A percentile compares a stretch with the other conserved stretches of the same genome.
Evolutionary conservation across 2,888 invertebrate species (phyloP).

Genomic region (Acleris sparsana): DNA sequence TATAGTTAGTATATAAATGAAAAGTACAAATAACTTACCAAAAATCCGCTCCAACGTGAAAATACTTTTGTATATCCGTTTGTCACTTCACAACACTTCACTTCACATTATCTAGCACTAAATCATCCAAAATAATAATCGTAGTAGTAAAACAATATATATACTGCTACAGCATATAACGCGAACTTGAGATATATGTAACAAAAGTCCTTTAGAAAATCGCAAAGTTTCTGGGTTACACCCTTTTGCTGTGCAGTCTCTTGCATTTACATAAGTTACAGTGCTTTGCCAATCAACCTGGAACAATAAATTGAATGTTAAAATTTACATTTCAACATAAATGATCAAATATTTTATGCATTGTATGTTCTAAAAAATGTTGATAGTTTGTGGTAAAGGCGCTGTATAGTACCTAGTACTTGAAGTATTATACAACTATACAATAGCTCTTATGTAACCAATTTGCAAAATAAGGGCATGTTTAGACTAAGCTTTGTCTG

Average conservation of each 20-base stretch:
- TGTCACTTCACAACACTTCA: conserved; percentile 52
- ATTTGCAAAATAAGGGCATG: too few relatives aligned
- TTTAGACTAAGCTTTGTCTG: too few relatives aligned
- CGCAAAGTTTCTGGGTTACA: conserved; percentile 48
- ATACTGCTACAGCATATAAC: conserved; percentile 68
- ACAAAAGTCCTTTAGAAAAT: conserved; percentile 65
- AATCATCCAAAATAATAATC: conserved; percentile 70
- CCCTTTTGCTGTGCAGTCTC: conserved; percentile 46
- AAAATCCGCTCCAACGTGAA: conserved; percentile 33
- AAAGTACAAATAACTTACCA: conserved; percentile 35
- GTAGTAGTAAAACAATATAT: conserved; percentile 70
- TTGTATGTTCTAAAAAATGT: too few relatives aligned
- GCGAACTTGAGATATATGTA: conserved; percentile 71
- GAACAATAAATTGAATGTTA: conserved; percentile 43
- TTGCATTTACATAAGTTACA: conserved; percentile 55
- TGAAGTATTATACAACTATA: too few relatives aligned
- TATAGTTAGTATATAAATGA: too few relatives aligned
- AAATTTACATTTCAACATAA: too few relatives aligned
- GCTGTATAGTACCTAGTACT: too few relatives aligned
- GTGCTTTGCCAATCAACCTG: conserved; percentile 48
- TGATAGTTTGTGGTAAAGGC: too few relatives aligned
- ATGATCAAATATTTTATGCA: too few relatives aligned
- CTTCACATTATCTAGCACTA: conserved; percentile 54
- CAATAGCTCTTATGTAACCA: too few relatives aligned
- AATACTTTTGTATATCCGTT: conserved; percentile 28